These are phyloP conservation scores for Chrysochloris asiatica DNA, from an alignment of 2,113 vertebrate genomes.

Conservation along the genomic window DNA sequence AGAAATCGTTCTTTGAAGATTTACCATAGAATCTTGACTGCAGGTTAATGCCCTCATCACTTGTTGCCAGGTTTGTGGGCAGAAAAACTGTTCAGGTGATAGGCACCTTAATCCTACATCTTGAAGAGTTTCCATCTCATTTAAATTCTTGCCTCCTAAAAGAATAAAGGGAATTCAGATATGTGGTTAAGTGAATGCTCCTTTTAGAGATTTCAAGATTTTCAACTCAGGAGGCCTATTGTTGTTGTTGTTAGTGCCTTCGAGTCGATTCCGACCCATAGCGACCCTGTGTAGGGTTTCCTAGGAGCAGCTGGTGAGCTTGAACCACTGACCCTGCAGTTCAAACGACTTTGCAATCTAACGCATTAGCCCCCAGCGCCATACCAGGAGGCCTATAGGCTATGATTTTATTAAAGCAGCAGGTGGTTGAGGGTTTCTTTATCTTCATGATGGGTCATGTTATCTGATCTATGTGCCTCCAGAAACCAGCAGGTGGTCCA, in stretches of 20 bases:
- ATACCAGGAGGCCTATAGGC: neutral
- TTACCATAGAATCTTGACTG: neutral
- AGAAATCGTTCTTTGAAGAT: neutral
- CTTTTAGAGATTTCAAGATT: neutral
- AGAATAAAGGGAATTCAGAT: conserved; percentile 47
- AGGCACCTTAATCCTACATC: conserved; percentile 27
- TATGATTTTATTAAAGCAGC: neutral
- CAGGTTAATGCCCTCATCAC: conserved; percentile 40
- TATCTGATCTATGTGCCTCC: neutral
- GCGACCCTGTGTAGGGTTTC: too few relatives aligned
- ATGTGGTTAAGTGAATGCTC: neutral
- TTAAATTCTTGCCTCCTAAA: conserved; percentile 60
- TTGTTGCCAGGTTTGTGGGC: conserved; percentile 63
- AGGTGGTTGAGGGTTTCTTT: neutral
- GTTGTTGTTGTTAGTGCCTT: too few relatives aligned
- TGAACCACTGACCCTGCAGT: too few relatives aligned
- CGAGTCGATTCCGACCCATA: too few relatives aligned
- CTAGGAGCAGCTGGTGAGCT: too few relatives aligned
- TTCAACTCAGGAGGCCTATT: too few relatives aligned
- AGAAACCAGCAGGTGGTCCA: neutral
- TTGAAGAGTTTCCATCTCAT: conserved; percentile 21
- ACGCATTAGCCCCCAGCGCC: too few relatives aligned
- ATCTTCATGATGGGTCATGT: neutral
- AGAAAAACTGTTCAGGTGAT: conserved; percentile 49
- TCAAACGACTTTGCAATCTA: too few relatives aligned